phyloP scores from a whole-genome alignment of 2,888 invertebrate genomes.

The Desoria tigrina region DNA sequence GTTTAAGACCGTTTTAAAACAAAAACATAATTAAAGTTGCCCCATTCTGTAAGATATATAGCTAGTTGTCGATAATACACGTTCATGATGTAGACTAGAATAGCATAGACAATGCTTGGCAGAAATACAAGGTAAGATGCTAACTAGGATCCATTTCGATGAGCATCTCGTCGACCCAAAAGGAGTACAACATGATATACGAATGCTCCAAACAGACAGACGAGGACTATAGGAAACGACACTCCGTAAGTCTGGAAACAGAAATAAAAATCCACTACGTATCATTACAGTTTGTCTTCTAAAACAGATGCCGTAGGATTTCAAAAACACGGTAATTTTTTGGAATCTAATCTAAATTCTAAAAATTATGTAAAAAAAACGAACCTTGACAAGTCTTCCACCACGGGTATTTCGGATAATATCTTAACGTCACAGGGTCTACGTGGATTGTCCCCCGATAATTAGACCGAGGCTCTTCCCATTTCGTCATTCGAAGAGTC shows the following conservation, averaged over 20 bases:
- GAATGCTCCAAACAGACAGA: constrained; percentile 68
- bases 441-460: constrained; percentile 67
- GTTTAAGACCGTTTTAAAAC: neutral
- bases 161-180: constrained; percentile 67
- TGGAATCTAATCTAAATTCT: too few relatives aligned
- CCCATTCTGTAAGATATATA: constrained; percentile 70
- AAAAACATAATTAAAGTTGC: constrained; percentile 57
- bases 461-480: constrained; percentile 69
- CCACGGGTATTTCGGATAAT: constrained; percentile 69
- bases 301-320: too few relatives aligned
- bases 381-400: constrained; percentile 63
- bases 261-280: neutral
- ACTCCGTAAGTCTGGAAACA: constrained; percentile 67
- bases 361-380: too few relatives aligned
- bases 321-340: too few relatives aligned
- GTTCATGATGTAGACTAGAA: constrained; percentile 69
- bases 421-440: constrained; percentile 69
- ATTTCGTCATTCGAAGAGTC: constrained; percentile 69
- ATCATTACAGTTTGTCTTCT: too few relatives aligned
- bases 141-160: constrained; percentile 56
- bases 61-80: constrained; percentile 69
- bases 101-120: constrained; percentile 70
- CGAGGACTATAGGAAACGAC: constrained; percentile 68
- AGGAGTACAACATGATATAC: constrained; percentile 70
- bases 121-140: constrained; percentile 59